Percentiles rank a stretch among this genome's conserved stretches.
These are phyloP conservation scores for Heliconius sara DNA, from an alignment of 2,888 invertebrate species.

Conservation along the genomic window DNA sequence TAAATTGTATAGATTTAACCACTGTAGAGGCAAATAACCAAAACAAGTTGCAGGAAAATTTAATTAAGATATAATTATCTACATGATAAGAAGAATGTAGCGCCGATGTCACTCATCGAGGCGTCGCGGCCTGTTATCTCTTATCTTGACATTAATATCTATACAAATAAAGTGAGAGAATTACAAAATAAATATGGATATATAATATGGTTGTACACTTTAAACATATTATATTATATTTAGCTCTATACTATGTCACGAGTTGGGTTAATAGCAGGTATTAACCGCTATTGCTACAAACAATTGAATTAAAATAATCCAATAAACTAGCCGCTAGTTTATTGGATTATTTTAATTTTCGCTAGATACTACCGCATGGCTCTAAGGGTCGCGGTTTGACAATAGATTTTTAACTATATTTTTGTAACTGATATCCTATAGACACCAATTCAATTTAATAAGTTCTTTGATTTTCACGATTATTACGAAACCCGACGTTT, in stretches of 20 bases:
- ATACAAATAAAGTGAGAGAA: constrained; percentile 4
- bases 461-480: no score
- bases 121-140: neutral
- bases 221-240: neutral
- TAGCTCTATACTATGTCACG: neutral
- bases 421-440: no score
- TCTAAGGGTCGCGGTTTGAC: no score
- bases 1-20: neutral
- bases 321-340: neutral
- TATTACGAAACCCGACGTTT: no score
- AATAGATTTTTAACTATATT: no score
- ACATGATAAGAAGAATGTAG: constrained; percentile 3
- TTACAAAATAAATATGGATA: neutral
- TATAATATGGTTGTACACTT: constrained; percentile 2
- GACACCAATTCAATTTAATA: no score
- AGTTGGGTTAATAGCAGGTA: neutral
- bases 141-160: constrained; percentile 12
- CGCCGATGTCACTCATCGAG: neutral
- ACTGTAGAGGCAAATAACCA: neutral
- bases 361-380: no score
- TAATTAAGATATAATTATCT: constrained; percentile 9
- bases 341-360: no score
- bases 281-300: neutral
- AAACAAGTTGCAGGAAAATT: constrained; percentile 6
- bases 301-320: neutral